Evolutionary conservation across 2,888 invertebrate species (phyloP).

Genomic region (Spodoptera picta): DNA sequence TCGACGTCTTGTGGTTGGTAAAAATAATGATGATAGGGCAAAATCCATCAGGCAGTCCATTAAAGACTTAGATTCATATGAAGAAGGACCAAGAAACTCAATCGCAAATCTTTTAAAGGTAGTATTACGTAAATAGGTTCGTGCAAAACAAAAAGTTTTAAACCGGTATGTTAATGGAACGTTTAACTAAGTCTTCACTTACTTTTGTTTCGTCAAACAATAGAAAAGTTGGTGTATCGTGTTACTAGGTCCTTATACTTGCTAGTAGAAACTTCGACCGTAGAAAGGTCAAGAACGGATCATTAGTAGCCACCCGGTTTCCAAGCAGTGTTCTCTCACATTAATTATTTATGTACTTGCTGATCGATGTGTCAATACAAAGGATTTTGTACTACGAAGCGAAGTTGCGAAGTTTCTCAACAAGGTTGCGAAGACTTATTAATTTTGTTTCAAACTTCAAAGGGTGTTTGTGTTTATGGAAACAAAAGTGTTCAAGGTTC

Average conservation of each 20-base stretch:
- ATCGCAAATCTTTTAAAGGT: no score
- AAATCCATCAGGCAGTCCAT: no score
- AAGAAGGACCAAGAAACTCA: no score
- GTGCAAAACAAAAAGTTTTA: conserved; percentile 17
- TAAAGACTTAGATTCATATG: no score
- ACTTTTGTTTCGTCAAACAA: conserved; percentile 43
- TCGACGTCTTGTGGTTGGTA: no score
- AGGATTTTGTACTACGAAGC: conserved; percentile 12
- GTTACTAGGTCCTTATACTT: conserved; percentile 19
- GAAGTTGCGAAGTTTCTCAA: conserved; percentile 18
- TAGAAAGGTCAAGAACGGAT: conserved; percentile 34
- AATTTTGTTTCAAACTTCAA: conserved; percentile 16
- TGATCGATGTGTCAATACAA: conserved; percentile 43
- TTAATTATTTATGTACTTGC: conserved; percentile 43
- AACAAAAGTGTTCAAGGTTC: no score
- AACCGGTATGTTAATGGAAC: conserved; percentile 44
- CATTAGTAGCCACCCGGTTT: conserved; percentile 14
- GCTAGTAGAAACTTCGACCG: not conserved
- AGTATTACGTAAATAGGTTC: conserved; percentile 16
- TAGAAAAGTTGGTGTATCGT: conserved; percentile 39
- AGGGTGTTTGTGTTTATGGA: not conserved
- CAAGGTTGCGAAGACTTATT: conserved; percentile 13
- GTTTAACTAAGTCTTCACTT: conserved; percentile 34
- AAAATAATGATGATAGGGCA: no score
- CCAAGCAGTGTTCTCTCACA: conserved; percentile 38